Evolutionary conservation across 35 echinoderm and acorn worm genomes (phyloP).

Genomic region (Ophiothrix spiculata): DNA sequence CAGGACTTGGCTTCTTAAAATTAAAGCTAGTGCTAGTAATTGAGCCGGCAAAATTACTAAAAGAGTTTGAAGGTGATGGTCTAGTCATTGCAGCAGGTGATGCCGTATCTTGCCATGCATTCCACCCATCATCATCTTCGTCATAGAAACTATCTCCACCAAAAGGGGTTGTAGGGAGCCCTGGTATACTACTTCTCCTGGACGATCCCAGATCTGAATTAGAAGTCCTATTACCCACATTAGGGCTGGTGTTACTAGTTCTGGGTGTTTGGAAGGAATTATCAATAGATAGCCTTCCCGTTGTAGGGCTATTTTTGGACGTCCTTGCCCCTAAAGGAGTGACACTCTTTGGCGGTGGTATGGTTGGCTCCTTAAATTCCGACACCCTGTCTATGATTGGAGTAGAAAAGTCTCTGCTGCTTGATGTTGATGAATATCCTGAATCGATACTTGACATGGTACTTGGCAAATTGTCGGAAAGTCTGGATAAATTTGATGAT

Average conservation of each 20-base stretch:
- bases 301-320: not conserved
- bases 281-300: not conserved
- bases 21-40: not conserved
- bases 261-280: not conserved
- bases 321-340: not conserved
- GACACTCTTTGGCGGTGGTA: not conserved
- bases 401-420: not conserved
- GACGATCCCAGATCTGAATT: not conserved
- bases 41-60: not conserved
- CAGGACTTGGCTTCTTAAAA: not conserved
- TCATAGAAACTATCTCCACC: conserved; percentile 59
- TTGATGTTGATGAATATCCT: not conserved
- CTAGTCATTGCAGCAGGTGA: not conserved
- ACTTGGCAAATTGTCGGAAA: not conserved
- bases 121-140: not conserved
- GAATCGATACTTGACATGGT: not conserved
- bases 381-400: not conserved
- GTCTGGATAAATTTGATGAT: not conserved
- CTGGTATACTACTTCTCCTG: conserved; percentile 9
- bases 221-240: not conserved
- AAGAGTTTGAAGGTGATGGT: not conserved
- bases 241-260: not conserved
- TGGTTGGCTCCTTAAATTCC: conserved; percentile 12
- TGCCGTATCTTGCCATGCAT: not conserved
- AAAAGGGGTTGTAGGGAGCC: not conserved